Evolutionary conservation across 2,888 invertebrate genomes (phyloP).

Genomic region (Reticulitermes lucifugus): DNA sequence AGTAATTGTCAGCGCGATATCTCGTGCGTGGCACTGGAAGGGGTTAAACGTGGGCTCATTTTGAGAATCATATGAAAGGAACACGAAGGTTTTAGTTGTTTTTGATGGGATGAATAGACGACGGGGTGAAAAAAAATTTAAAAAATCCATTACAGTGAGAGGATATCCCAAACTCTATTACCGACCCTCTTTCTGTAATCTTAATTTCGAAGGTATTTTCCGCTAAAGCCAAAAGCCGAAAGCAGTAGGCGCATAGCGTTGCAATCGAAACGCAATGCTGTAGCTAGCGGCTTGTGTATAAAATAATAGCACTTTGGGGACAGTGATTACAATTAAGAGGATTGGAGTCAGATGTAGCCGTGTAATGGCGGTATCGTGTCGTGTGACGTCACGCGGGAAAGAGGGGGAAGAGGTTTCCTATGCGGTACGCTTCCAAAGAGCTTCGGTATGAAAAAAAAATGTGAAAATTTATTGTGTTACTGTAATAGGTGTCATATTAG

Average conservation of each 20-base stretch:
- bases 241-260: not conserved
- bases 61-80: not conserved
- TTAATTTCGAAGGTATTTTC: constrained; percentile 41
- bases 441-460: not conserved
- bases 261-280: constrained; percentile 14
- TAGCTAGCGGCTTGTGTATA: constrained; percentile 31
- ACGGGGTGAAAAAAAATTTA: not conserved
- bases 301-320: constrained; percentile 49
- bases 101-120: not conserved
- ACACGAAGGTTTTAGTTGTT: constrained; percentile 25
- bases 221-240: constrained; percentile 36
- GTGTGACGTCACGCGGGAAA: constrained; percentile 45
- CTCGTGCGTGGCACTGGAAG: not conserved
- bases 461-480: not conserved
- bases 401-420: constrained; percentile 21
- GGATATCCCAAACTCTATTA: constrained; percentile 20
- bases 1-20: not conserved
- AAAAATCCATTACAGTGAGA: constrained; percentile 35
- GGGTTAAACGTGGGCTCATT: not conserved
- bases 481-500: too few species aligned
- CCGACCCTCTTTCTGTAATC: constrained; percentile 33
- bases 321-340: constrained; percentile 51
- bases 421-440: constrained; percentile 19
- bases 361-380: constrained; percentile 47
- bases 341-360: constrained; percentile 41